phyloP scores from a whole-genome alignment of 2,888 invertebrate species.

The Trissoscelio sp. region DNA sequence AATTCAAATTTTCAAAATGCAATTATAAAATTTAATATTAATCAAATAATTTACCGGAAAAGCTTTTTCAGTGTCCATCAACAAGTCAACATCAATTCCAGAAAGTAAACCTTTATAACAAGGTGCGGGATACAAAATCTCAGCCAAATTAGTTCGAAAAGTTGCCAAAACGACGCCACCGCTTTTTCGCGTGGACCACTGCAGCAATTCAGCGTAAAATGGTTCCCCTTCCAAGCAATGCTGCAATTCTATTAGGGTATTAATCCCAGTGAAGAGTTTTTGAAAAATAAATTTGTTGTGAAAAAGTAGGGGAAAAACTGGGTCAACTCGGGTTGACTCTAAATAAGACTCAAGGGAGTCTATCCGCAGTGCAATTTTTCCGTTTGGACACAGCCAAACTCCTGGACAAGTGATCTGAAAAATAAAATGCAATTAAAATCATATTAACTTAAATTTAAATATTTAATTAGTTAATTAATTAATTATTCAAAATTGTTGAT shows the following conservation, averaged over 20 bases:
- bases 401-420: slow-evolving; percentile 92
- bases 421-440: slow-evolving; percentile 48
- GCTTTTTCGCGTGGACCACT: slow-evolving; percentile 84
- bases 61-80: slow-evolving; percentile 87
- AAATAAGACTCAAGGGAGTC: slow-evolving; percentile 88
- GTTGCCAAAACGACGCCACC: slow-evolving; percentile 86
- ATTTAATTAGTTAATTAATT: too few species aligned
- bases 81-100: slow-evolving; percentile 87
- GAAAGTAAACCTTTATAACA: slow-evolving; percentile 84
- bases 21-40: too few species aligned
- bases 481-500: too few species aligned
- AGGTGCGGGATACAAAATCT: slow-evolving; percentile 87
- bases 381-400: slow-evolving; percentile 92
- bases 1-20: slow-evolving; percentile 7
- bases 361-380: slow-evolving; percentile 89
- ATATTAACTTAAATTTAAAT: too few species aligned
- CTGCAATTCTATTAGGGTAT: slow-evolving; percentile 84
- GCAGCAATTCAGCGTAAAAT: slow-evolving; percentile 87
- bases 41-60: slow-evolving; percentile 87
- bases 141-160: slow-evolving; percentile 87
- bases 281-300: slow-evolving; percentile 90
- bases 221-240: slow-evolving; percentile 85
- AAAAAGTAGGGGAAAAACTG: slow-evolving; percentile 89
- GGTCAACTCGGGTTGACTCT: slow-evolving; percentile 87
- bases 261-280: slow-evolving; percentile 84